Conservation (phyloP, 2,888 invertebrate species). For the Diplazon laetatorius region DNA sequence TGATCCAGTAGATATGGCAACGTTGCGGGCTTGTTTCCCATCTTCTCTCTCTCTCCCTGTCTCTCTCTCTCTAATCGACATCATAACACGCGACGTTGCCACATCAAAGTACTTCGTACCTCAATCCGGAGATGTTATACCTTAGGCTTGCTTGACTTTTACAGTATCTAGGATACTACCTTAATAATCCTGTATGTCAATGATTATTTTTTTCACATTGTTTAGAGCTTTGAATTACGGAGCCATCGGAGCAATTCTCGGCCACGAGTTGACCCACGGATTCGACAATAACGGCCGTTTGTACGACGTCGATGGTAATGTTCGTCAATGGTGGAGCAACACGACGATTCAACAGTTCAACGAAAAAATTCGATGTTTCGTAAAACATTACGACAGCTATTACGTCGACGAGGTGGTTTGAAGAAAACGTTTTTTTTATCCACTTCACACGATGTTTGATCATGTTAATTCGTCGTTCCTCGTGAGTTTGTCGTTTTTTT, state of each 20-base stretch:
- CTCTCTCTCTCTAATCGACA: no score
- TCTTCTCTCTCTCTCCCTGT: no score
- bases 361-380: constrained; percentile 91
- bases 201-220: constrained; percentile 76
- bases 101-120: no score
- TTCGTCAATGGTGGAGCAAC: constrained; percentile 95
- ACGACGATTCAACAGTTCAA: constrained; percentile 89
- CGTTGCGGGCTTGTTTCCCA: no score
- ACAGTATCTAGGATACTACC: no score
- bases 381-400: constrained; percentile 91
- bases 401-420: constrained; percentile 85
- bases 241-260: constrained; percentile 90
- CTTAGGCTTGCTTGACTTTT: no score
- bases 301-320: constrained; percentile 93
- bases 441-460: no score
- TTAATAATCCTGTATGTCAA: no score
- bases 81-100: no score
- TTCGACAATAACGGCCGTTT: constrained; percentile 88
- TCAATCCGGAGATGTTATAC: no score
- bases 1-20: no score
- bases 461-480: no score
- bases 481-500: neutral
- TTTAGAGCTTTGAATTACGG: constrained; percentile 92
- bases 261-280: constrained; percentile 88
- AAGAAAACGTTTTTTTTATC: constrained; percentile 16